Conservation (phyloP, 2,797 vertebrate species). For the Acipenser transmontanus region DNA sequence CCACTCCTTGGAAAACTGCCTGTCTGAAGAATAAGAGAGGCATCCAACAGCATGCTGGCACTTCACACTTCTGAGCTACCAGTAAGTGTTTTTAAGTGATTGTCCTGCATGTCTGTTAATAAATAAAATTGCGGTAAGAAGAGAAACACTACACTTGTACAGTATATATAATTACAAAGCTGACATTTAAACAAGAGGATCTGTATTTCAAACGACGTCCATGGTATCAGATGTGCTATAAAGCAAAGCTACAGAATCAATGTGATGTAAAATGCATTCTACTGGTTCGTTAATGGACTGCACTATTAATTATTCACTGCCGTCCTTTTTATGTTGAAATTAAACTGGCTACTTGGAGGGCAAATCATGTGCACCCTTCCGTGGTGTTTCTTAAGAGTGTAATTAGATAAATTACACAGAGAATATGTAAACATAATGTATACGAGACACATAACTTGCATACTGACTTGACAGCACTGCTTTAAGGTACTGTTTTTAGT, state of each 20-base stretch:
- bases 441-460: no score
- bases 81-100: constrained; percentile 31
- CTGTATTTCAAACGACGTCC: constrained; percentile 53
- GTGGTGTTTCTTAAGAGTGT: not conserved
- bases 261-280: constrained; percentile 69
- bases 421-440: no score
- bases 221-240: constrained; percentile 41
- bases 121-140: constrained; percentile 50
- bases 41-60: not conserved
- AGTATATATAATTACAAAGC: constrained; percentile 61
- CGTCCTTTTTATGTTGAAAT: constrained; percentile 71
- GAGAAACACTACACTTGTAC: constrained; percentile 43
- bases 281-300: constrained; percentile 75
- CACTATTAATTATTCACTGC: constrained; percentile 72
- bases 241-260: constrained; percentile 49
- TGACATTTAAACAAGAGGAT: constrained; percentile 66
- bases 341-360: constrained; percentile 57
- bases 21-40: not conserved
- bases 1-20: no score
- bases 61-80: not conserved
- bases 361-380: no score
- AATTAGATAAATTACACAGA: no score
- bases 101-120: constrained; percentile 43
- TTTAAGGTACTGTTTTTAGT: no score
- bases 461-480: no score